These are phyloP conservation scores for Ploceus nigricollis DNA, from an alignment of 2,113 vertebrate species.

Conservation along the genomic window DNA sequence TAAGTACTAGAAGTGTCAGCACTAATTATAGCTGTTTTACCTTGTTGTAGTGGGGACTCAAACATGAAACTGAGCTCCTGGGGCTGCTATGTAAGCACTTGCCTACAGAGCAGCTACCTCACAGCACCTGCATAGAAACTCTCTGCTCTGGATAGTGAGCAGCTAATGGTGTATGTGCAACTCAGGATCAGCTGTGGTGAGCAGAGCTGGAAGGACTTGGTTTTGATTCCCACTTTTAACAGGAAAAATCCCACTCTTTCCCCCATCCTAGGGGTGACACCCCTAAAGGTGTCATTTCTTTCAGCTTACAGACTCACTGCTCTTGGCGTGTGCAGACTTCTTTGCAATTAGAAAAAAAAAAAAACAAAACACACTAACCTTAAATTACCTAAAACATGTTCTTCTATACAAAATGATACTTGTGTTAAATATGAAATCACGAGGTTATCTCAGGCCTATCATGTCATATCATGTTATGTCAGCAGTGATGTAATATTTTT, in stretches of 20 bases:
- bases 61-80: neutral
- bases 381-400: neutral
- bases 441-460: neutral
- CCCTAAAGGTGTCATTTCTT: accelerated
- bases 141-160: neutral
- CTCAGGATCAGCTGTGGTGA: neutral
- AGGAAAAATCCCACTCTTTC: neutral
- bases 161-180: neutral
- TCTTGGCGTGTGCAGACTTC: neutral
- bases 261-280: neutral
- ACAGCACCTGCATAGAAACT: neutral
- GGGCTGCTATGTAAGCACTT: neutral
- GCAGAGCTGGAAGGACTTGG: neutral
- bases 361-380: neutral
- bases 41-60: neutral
- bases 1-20: neutral
- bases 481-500: neutral
- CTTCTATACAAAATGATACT: neutral
- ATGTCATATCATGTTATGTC: neutral
- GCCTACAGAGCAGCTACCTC: neutral
- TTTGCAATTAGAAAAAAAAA: neutral
- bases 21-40: neutral
- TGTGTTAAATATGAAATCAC: neutral
- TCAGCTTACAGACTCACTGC: neutral
- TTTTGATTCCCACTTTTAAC: neutral